A percentile compares a stretch with the other conserved stretches of the same genome.
phyloP scores from a whole-genome alignment of 2,113 vertebrate species.

The Cochlearius cochlearius region DNA sequence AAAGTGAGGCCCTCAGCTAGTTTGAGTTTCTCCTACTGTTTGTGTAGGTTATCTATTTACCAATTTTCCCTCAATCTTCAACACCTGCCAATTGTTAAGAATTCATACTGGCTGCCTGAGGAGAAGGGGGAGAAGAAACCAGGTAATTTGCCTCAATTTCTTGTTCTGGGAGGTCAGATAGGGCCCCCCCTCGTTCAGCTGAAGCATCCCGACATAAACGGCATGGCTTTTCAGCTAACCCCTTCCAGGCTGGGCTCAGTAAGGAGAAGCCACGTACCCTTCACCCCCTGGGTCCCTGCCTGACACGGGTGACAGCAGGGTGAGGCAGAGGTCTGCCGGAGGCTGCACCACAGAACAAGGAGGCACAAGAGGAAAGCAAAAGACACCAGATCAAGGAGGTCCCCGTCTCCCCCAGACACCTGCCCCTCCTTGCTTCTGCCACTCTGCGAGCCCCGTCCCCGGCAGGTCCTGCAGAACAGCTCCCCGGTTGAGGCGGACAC shows the following conservation, averaged over 20 bases:
- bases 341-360: neutral
- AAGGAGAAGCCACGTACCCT: neutral
- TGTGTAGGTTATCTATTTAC: neutral
- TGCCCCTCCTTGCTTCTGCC: neutral
- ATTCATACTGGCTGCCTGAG: neutral
- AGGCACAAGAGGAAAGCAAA: neutral
- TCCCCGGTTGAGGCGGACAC: neutral
- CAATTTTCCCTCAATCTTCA: neutral
- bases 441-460: neutral
- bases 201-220: neutral
- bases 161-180: neutral
- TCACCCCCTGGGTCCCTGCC: neutral
- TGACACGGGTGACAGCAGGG: rapidly evolving
- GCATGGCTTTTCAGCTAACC: neutral
- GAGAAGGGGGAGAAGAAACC: neutral
- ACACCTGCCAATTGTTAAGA: neutral
- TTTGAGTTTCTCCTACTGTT: neutral
- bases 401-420: neutral
- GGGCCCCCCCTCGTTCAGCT: neutral
- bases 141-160: neutral
- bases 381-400: neutral
- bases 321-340: neutral
- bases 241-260: neutral
- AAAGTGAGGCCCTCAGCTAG: neutral
- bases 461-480: neutral